A percentile compares a stretch with the other conserved stretches of the same genome.
Conservation (phyloP, 2,888 invertebrate genomes). For the Aproaerema taeniolella region DNA sequence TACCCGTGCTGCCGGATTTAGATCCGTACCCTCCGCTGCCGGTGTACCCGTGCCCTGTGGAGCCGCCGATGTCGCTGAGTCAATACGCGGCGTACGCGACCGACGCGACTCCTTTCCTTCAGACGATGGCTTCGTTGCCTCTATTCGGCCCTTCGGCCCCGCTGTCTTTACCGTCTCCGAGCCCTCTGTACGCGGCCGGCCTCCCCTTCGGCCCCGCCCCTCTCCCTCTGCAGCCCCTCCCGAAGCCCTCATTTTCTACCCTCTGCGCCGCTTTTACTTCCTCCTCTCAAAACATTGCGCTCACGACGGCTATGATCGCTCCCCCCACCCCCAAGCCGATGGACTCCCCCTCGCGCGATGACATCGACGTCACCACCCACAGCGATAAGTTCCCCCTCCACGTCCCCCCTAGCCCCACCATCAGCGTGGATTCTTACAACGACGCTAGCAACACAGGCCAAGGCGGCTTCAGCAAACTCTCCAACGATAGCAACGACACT, state of each 20-base stretch:
- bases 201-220: conserved; percentile 75
- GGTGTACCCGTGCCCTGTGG: conserved; percentile 79
- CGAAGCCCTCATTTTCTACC: conserved; percentile 70
- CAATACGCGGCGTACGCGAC: conserved; percentile 72
- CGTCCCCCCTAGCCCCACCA: conserved; percentile 50
- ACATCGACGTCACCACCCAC: conserved; percentile 49
- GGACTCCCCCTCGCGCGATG: conserved; percentile 64
- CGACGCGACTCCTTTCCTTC: conserved; percentile 77
- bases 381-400: conserved; percentile 58
- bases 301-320: conserved; percentile 89
- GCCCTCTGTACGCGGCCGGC: conserved; percentile 78
- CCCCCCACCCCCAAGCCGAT: conserved; percentile 76
- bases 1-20: conserved; percentile 51
- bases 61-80: conserved; percentile 71
- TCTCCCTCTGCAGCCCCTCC: conserved; percentile 73
- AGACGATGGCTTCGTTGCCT: conserved; percentile 77
- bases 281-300: conserved; percentile 88
- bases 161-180: conserved; percentile 82
- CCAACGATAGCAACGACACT: conserved; percentile 18
- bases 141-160: conserved; percentile 79
- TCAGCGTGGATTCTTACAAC: conserved; percentile 57
- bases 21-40: conserved; percentile 61
- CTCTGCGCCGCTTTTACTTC: conserved; percentile 88
- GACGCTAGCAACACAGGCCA: conserved; percentile 39
- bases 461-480: conserved; percentile 50